These are phyloP conservation scores for Cladorhizidae sp. DNA, from an alignment of 37 sponge, comb jelly and placozoan genomes.

Conservation along the genomic window DNA sequence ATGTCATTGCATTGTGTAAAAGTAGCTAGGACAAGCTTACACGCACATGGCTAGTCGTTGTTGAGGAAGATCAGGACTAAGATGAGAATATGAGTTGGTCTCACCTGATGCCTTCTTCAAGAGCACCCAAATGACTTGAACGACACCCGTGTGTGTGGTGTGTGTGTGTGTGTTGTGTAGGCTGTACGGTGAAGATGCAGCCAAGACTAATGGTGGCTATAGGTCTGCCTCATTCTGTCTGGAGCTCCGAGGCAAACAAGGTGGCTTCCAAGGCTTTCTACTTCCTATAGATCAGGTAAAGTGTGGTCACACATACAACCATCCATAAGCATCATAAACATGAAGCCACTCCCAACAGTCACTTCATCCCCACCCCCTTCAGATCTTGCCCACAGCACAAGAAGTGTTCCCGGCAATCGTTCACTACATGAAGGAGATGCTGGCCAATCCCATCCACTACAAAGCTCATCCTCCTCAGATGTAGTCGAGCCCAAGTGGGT, in stretches of 20 bases:
- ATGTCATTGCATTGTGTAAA: background rate
- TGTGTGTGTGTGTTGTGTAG: slow-evolving; percentile 12
- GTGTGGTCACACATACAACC: background rate
- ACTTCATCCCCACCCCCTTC: too few relatives aligned
- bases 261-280: slow-evolving; percentile 46
- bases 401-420: too few relatives aligned
- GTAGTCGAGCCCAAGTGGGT: too few relatives aligned
- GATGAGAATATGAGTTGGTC: too few relatives aligned
- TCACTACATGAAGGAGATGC: slow-evolving; percentile 21
- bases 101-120: too few relatives aligned
- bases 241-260: slow-evolving; percentile 59
- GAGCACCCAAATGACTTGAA: too few relatives aligned
- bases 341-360: too few relatives aligned
- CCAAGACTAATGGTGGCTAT: slow-evolving; percentile 45
- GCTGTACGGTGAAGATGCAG: slow-evolving; percentile 62
- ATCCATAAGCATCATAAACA: too few relatives aligned
- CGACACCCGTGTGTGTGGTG: too few relatives aligned
- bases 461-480: background rate
- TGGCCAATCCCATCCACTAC: slow-evolving; percentile 14
- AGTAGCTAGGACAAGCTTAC: background rate
- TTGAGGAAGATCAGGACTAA: too few relatives aligned
- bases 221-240: slow-evolving; percentile 55
- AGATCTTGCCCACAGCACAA: too few relatives aligned
- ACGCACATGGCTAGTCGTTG: too few relatives aligned
- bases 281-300: slow-evolving; percentile 70